These are phyloP conservation scores for Drusus annulatus DNA, from an alignment of 1,140 invertebrate genomes.

Conservation along the genomic window DNA sequence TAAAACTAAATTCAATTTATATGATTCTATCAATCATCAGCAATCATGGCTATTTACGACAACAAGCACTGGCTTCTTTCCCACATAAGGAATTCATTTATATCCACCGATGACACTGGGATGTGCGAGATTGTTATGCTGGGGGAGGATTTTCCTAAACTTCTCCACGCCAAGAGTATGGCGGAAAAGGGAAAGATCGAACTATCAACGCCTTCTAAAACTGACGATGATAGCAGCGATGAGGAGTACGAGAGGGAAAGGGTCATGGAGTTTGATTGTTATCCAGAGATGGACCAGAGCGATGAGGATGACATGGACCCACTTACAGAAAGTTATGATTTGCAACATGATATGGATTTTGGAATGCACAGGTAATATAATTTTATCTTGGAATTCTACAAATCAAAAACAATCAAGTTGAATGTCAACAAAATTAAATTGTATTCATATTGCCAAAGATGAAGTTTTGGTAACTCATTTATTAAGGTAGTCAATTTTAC, in stretches of 20 bases:
- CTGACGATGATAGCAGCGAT: constrained; percentile 68
- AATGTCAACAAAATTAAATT: too few species aligned
- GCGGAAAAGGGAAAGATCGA: constrained; percentile 66
- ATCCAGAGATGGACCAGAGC: constrained; percentile 83
- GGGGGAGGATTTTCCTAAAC: constrained; percentile 81
- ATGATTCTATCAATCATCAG: background rate
- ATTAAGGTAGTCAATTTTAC: too few species aligned
- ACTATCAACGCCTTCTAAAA: constrained; percentile 72
- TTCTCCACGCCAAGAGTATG: constrained; percentile 72
- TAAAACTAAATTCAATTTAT: background rate
- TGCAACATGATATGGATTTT: constrained; percentile 83
- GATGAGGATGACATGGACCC: constrained; percentile 80
- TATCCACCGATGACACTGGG: constrained; percentile 95
- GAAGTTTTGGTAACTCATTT: too few species aligned
- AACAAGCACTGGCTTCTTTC: constrained; percentile 93
- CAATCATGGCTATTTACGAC: constrained; percentile 91
- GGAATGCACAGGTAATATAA: constrained; percentile 75
- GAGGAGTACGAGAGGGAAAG: constrained; percentile 70
- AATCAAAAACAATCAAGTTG: too few species aligned
- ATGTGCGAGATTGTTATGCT: constrained; percentile 84
- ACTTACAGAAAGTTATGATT: constrained; percentile 78
- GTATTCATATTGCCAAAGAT: too few species aligned
- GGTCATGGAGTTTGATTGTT: constrained; percentile 76
- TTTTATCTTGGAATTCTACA: too few species aligned
- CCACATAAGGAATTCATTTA: constrained; percentile 94